Conservation (phyloP, 2,113 vertebrate species). For the Geothlypis trichas region DNA sequence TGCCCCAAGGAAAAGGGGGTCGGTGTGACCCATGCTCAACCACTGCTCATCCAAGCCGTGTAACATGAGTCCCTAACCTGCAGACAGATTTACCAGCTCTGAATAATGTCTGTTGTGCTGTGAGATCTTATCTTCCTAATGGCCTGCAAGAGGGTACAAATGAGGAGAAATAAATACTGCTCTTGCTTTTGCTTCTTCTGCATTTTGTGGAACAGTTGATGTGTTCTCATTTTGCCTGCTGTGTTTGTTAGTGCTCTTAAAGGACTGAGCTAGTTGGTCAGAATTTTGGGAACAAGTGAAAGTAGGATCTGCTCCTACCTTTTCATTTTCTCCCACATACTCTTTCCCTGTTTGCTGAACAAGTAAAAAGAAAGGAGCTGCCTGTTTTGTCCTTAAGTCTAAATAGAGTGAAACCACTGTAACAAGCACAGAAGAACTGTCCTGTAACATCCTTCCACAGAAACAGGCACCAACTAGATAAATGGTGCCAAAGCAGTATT, state of each 20-base stretch:
- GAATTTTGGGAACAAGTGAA: not conserved
- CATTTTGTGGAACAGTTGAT: not conserved
- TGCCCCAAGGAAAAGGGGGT: slow-evolving; percentile 30
- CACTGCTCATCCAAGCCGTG: not conserved
- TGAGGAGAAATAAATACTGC: slow-evolving; percentile 26
- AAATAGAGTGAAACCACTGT: not conserved
- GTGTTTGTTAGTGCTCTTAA: not conserved
- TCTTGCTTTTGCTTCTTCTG: slow-evolving; percentile 28
- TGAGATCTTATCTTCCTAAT: slow-evolving; percentile 53
- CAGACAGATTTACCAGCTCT: slow-evolving; percentile 63
- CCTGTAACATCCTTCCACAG: not conserved
- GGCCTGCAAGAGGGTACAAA: slow-evolving; percentile 42
- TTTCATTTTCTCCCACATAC: not conserved
- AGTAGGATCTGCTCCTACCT: not conserved
- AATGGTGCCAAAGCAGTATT: not conserved
- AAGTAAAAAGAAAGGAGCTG: not conserved
- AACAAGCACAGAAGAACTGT: not conserved
- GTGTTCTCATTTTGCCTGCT: not conserved
- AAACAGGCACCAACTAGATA: not conserved
- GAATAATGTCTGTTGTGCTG: slow-evolving; percentile 65
- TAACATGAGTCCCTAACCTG: slow-evolving; percentile 45
- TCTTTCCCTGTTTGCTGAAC: not conserved
- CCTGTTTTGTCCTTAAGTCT: not conserved
- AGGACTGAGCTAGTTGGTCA: not conserved
- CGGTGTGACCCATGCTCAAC: slow-evolving; percentile 41